Evolutionary conservation across 2,888 invertebrate species (phyloP).

Genomic region (Rotaria socialis): DNA sequence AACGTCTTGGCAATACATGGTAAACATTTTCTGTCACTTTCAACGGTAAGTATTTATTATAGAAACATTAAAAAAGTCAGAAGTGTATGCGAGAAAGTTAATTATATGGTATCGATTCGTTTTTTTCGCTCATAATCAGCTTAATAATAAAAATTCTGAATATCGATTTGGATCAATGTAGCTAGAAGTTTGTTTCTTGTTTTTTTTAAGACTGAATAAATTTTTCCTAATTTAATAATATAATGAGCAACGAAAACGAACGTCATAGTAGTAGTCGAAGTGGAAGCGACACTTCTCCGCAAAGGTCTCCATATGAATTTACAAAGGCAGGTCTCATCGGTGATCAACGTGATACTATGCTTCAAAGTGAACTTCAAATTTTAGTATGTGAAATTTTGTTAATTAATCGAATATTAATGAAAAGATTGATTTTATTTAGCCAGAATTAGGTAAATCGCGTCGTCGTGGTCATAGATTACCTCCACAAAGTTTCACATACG

Average conservation of each 20-base stretch:
- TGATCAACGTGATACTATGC: constrained; percentile 43
- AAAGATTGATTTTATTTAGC: constrained; percentile 5
- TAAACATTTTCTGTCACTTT: neutral
- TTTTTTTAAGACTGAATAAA: too few species aligned
- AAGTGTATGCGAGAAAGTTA: neutral
- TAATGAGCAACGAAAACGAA: neutral
- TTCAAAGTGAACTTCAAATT: constrained; percentile 43
- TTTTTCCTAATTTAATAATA: neutral
- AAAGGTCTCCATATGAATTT: neutral
- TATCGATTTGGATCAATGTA: neutral
- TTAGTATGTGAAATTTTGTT: constrained; percentile 22
- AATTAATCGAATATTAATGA: too few species aligned
- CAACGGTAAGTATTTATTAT: neutral
- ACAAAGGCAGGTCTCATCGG: constrained; percentile 45
- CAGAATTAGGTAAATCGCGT: constrained; percentile 44
- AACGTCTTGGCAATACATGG: neutral
- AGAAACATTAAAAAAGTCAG: neutral
- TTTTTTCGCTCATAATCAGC: neutral
- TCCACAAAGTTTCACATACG: constrained; percentile 39
- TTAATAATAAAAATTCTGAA: neutral
- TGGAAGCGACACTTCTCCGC: neutral
- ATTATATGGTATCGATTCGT: neutral
- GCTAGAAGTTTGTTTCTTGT: too few species aligned
- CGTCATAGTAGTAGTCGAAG: neutral
- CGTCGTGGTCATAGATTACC: constrained; percentile 45